These are phyloP conservation scores for Synergus itoensis DNA, from an alignment of 2,888 invertebrate species.

Conservation along the genomic window DNA sequence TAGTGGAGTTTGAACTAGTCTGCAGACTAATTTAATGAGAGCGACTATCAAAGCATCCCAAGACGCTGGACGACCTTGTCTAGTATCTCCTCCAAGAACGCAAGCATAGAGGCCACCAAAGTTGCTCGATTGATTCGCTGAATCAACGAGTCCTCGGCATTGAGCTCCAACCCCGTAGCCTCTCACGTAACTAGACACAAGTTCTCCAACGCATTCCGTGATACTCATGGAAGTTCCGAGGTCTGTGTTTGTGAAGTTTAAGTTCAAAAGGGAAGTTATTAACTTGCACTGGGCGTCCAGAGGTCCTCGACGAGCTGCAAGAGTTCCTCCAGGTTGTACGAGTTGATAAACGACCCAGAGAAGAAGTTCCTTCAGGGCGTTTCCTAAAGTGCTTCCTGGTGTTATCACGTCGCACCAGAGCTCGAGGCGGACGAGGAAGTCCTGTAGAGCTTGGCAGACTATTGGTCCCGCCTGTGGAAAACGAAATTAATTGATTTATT, in stretches of 20 bases:
- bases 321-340: conserved; percentile 83
- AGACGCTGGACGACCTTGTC: conserved; percentile 84
- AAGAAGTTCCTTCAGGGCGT: conserved; percentile 82
- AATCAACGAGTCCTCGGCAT: conserved; percentile 75
- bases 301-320: conserved; percentile 84
- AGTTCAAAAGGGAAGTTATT: conserved; percentile 83
- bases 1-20: conserved; percentile 83
- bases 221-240: conserved; percentile 86
- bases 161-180: conserved; percentile 73
- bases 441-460: conserved; percentile 86
- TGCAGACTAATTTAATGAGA: conserved; percentile 84
- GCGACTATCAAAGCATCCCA: conserved; percentile 86
- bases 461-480: conserved; percentile 85
- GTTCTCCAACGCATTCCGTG: conserved; percentile 84
- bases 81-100: conserved; percentile 83
- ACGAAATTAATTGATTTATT: conserved; percentile 9
- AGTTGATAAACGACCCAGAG: conserved; percentile 86
- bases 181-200: conserved; percentile 73
- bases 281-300: conserved; percentile 88
- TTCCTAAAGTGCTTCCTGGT: conserved; percentile 79
- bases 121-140: conserved; percentile 80
- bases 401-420: conserved; percentile 83
- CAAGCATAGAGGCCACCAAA: conserved; percentile 89
- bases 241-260: conserved; percentile 85
- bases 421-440: conserved; percentile 84